These are phyloP conservation scores for Coptodon bakossiorum DNA, from an alignment of 2,113 vertebrate species.

Conservation along the genomic window DNA sequence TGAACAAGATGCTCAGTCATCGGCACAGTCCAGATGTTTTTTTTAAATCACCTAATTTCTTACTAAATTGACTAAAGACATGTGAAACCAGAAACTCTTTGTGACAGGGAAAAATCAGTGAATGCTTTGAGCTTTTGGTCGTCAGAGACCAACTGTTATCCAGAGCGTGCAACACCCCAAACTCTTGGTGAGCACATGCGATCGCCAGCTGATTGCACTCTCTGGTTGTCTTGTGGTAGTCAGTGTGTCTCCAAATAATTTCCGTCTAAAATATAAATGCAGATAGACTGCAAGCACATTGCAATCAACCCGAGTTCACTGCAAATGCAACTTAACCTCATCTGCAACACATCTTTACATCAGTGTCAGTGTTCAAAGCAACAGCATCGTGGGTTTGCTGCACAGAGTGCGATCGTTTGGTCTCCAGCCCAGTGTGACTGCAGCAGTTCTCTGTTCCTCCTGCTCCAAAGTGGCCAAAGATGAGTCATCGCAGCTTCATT, in stretches of 20 bases:
- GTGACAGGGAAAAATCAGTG: fast-evolving
- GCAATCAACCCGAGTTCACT: background rate
- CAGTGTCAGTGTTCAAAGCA: background rate
- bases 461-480: background rate
- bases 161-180: background rate
- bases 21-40: background rate
- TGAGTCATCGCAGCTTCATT: background rate
- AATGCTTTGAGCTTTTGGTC: background rate
- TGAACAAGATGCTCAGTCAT: background rate
- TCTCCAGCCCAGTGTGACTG: background rate
- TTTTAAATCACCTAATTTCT: background rate
- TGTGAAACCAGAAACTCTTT: background rate
- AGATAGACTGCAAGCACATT: background rate
- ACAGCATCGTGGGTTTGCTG: background rate
- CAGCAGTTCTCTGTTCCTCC: background rate
- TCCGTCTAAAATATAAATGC: fast-evolving
- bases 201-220: background rate
- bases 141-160: background rate
- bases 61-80: background rate
- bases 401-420: background rate
- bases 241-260: background rate
- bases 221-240: fast-evolving
- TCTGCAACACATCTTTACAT: background rate
- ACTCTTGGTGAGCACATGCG: background rate
- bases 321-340: background rate